A percentile compares a stretch with the other conserved stretches of the same genome.
phyloP scores from a whole-genome alignment of 2,888 invertebrate genomes.

The Drosophila conformis region DNA sequence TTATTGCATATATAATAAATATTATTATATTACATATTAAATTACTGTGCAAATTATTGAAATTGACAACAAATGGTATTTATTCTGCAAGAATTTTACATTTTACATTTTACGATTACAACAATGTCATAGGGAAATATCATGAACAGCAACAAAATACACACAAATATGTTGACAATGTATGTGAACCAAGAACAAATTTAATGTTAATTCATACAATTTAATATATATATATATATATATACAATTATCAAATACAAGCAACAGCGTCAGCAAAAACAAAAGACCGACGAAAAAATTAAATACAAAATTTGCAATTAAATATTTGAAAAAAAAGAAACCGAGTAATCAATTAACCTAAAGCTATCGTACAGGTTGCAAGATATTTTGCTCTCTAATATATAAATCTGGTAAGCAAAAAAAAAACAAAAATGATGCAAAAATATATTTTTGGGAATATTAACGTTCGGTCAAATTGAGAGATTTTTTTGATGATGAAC shows the following conservation, averaged over 20 bases:
- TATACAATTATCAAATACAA: slow-evolving; percentile 25
- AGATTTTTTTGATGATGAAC: neutral
- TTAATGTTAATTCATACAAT: slow-evolving; percentile 39
- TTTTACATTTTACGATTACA: slow-evolving; percentile 12
- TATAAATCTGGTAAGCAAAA: neutral
- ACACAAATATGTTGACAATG: slow-evolving; percentile 26
- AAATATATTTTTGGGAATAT: neutral
- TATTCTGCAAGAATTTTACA: slow-evolving; percentile 33
- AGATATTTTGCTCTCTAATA: neutral
- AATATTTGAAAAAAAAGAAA: slow-evolving; percentile 16
- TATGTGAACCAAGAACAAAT: slow-evolving; percentile 44
- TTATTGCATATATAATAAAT: slow-evolving; percentile 50
- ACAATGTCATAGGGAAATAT: slow-evolving; percentile 14
- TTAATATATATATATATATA: slow-evolving; percentile 19
- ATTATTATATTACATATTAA: slow-evolving; percentile 45
- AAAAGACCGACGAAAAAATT: slow-evolving; percentile 1
- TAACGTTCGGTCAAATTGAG: neutral
- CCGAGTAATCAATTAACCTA: neutral
- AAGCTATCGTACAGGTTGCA: neutral
- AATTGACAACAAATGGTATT: slow-evolving; percentile 25
- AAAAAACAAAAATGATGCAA: neutral
- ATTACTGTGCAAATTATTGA: slow-evolving; percentile 31
- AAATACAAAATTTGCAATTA: slow-evolving; percentile 26
- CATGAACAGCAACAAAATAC: slow-evolving; percentile 11
- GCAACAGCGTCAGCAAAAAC: slow-evolving; percentile 16